Conservation (phyloP, 2,888 invertebrate genomes). For the Noctua comes region DNA sequence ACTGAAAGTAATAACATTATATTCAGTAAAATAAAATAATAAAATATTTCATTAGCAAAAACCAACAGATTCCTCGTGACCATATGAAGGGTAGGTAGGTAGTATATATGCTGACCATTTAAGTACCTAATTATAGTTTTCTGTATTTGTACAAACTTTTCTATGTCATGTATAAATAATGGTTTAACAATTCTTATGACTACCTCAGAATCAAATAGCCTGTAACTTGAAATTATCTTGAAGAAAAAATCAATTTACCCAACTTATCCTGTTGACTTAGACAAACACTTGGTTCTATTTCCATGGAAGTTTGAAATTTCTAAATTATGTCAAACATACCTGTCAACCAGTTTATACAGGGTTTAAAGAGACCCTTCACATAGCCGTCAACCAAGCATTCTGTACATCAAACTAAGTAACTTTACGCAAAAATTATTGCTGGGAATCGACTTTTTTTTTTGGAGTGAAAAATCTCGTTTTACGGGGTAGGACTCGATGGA, state of each 20-base stretch:
- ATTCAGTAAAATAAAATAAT: background rate
- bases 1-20: background rate
- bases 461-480: too few relatives aligned
- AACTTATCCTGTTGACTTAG: background rate
- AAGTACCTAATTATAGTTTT: background rate
- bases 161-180: background rate
- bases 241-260: background rate
- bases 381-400: too few relatives aligned
- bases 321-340: background rate
- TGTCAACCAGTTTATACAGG: background rate
- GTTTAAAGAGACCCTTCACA: too few relatives aligned
- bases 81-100: background rate
- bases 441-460: too few relatives aligned
- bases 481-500: too few relatives aligned
- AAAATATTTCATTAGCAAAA: constrained; percentile 5
- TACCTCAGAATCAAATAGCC: background rate
- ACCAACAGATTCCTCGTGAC: background rate
- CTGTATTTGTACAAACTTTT: background rate
- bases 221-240: background rate
- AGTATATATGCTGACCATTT: background rate
- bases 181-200: background rate
- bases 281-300: background rate
- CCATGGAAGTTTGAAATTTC: background rate
- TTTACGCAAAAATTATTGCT: too few relatives aligned
- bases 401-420: too few relatives aligned